phyloP scores from a whole-genome alignment of 2,797 vertebrate species.

The Microtus agrestis region DNA sequence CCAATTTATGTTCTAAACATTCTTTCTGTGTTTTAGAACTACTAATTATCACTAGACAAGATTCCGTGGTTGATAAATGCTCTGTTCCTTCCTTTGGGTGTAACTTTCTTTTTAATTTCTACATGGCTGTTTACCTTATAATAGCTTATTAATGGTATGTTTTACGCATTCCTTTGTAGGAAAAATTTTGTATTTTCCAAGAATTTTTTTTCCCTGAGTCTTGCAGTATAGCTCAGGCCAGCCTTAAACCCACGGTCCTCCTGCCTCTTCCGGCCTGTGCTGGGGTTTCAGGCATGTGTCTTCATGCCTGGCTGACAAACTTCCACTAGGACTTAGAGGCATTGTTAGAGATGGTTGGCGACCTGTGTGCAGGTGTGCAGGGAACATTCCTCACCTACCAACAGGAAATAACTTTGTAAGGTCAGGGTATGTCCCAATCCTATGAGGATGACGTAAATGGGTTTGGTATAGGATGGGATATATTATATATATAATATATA shows the following conservation, averaged over 20 bases:
- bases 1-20: not conserved
- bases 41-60: not conserved
- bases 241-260: not conserved
- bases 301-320: not conserved
- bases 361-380: not conserved
- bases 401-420: not conserved
- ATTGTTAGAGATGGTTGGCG: constrained; percentile 2
- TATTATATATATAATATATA: not conserved
- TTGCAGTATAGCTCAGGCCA: not conserved
- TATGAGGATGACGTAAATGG: not conserved
- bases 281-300: not conserved
- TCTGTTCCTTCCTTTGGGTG: not conserved
- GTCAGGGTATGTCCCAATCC: not conserved
- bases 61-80: not conserved
- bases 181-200: not conserved
- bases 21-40: not conserved
- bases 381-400: constrained; percentile 6
- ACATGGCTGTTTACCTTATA: not conserved
- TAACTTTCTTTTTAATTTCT: not conserved
- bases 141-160: not conserved
- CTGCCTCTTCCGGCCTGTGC: not conserved
- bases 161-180: not conserved
- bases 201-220: not conserved
- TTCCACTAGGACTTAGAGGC: not conserved
- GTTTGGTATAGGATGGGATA: not conserved